Evolutionary conservation across 2,888 invertebrate species (phyloP), one percentile per base, ranked within the genome.

Genomic region (Drosophila cognata): DNA sequence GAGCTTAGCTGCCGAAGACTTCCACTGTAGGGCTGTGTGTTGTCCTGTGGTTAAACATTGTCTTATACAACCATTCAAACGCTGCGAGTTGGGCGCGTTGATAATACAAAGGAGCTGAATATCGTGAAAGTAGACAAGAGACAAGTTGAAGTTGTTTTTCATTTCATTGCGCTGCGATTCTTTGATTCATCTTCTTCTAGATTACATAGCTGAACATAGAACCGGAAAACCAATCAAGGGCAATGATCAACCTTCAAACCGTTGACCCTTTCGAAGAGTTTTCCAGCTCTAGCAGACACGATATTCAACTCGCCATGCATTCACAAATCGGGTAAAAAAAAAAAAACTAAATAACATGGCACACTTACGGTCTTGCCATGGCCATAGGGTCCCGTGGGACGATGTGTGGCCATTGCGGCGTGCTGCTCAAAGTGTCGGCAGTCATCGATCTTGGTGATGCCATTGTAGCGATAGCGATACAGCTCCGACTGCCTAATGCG

Each of bases 361-460:
- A 62, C 65, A 91, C 93, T 93, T 91, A 93, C 93, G 79, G 93
- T 93, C 85, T 92, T 92, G 31, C 93, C 93, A 78, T 93, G 93
- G 6, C 93, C 93, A 74, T 92, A 93, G 2, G 93, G 93, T 35
- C 93, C 91, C 73, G 93, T 90, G 90, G 94, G 90, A 79, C 94
- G 94, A 89, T 94, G 94, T 88, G 96, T 92, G 80, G 94, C 95
- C 87, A 95, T 94, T 57, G 95, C 95, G 65, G 95, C 95, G 94
- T 96, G 95, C 91, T 97, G 97, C 90, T 98, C 98, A 92, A 97
- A 97, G 92, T 98, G 97, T 38, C 97, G 95, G 88, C 97, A 97
- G 92, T 98, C 98, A 91, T 97, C 96, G 61, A 96, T 95, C 51
- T 95, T 95, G 4, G 97, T 96, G 46, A 98, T 95, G 33, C 98